Percentiles rank a stretch among this genome's conserved stretches.
Evolutionary conservation across 2,888 invertebrate species (phyloP).

Genomic region (Bellardia bayeri): DNA sequence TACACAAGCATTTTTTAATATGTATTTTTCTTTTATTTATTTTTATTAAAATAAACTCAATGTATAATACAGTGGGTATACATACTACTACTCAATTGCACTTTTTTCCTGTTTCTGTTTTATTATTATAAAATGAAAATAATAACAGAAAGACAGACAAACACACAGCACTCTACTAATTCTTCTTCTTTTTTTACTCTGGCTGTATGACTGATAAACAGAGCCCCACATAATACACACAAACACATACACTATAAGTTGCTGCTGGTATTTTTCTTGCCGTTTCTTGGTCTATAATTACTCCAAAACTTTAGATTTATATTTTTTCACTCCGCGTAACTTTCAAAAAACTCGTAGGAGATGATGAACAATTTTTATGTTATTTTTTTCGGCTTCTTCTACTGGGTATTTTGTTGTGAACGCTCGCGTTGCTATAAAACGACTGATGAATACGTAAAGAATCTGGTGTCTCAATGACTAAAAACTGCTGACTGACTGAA

Average conservation of each 20-base stretch:
- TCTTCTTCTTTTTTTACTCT: slow-evolving; percentile 52
- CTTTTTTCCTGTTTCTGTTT: slow-evolving; percentile 39
- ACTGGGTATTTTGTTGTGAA: slow-evolving; percentile 54
- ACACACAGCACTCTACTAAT: slow-evolving; percentile 41
- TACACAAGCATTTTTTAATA: background rate
- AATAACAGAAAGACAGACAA: slow-evolving; percentile 36
- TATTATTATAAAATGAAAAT: slow-evolving; percentile 48
- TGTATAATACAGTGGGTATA: slow-evolving; percentile 15
- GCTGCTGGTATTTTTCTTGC: slow-evolving; percentile 35
- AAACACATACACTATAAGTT: slow-evolving; percentile 29
- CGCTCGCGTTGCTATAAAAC: slow-evolving; percentile 68
- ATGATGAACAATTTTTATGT: background rate
- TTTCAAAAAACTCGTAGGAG: slow-evolving; percentile 31
- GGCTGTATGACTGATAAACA: slow-evolving; percentile 39
- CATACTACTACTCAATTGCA: slow-evolving; percentile 34
- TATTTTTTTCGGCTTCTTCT: slow-evolving; percentile 21
- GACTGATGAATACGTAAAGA: slow-evolving; percentile 65
- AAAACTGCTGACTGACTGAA: slow-evolving; percentile 62
- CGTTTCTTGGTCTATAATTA: slow-evolving; percentile 43
- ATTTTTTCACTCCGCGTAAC: slow-evolving; percentile 38
- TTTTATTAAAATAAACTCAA: slow-evolving; percentile 25
- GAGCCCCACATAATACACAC: slow-evolving; percentile 1
- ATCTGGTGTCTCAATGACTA: slow-evolving; percentile 53
- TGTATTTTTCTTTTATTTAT: slow-evolving; percentile 15
- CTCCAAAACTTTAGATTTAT: slow-evolving; percentile 41